phyloP scores from a whole-genome alignment of 2,797 vertebrate genomes.

The Poecilia picta region DNA sequence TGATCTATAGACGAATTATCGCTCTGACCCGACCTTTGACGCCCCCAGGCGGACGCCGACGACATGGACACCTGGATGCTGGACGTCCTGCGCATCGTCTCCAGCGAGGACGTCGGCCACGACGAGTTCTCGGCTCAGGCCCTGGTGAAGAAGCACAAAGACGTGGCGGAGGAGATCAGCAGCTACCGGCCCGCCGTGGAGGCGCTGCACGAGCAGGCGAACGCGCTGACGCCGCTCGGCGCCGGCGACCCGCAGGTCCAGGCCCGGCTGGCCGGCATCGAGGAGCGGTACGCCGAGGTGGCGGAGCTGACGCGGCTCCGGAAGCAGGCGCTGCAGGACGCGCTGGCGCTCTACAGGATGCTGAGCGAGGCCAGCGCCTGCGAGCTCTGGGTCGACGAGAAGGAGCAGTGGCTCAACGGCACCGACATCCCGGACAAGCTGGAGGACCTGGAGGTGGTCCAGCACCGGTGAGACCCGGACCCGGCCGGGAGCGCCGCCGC shows the following conservation, averaged over 20 bases:
- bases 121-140: conserved; percentile 97
- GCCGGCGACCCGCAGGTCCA: conserved; percentile 72
- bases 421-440: conserved; percentile 94
- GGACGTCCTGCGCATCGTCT: conserved; percentile 95
- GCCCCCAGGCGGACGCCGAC: conserved; percentile 87
- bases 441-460: conserved; percentile 94
- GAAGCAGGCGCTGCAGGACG: conserved; percentile 96
- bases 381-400: conserved; percentile 96
- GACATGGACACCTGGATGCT: conserved; percentile 97
- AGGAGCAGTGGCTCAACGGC: conserved; percentile 96
- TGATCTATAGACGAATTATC: no score
- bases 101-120: conserved; percentile 93
- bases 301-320: conserved; percentile 90
- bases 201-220: conserved; percentile 90
- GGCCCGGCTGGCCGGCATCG: conserved; percentile 89
- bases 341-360: conserved; percentile 95
- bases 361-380: conserved; percentile 93
- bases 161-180: conserved; percentile 92
- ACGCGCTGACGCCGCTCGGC: conserved; percentile 78
- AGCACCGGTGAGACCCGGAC: conserved; percentile 84
- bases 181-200: conserved; percentile 93
- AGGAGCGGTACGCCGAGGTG: conserved; percentile 96
- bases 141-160: conserved; percentile 98
- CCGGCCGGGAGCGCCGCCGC: no score
- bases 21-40: not conserved